phyloP scores from a whole-genome alignment of 2,113 vertebrate species.

The Condylura cristata region DNA sequence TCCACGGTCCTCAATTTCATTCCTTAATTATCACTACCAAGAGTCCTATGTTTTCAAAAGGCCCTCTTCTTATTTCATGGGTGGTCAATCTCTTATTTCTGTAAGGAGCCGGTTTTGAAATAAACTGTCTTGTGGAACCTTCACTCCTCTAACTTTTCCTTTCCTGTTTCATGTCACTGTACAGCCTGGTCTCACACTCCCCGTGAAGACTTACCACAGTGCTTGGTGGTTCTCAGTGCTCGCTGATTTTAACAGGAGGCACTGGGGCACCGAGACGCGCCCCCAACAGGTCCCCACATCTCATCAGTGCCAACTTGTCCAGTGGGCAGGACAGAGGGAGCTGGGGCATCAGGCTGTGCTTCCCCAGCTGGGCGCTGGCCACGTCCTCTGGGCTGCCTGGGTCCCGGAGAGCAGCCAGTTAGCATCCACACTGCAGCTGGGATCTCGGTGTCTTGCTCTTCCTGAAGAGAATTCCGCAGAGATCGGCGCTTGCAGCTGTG shows the following conservation, averaged over 20 bases:
- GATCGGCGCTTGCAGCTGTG: neutral
- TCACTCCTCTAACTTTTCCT: neutral
- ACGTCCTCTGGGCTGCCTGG: neutral
- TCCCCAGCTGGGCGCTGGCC: neutral
- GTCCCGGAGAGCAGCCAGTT: neutral
- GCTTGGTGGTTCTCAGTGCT: neutral
- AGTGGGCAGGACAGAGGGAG: neutral
- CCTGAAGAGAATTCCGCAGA: neutral
- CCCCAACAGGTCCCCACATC: rapidly evolving
- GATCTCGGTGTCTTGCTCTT: neutral
- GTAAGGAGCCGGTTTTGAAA: neutral
- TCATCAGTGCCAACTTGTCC: neutral
- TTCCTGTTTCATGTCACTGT: neutral
- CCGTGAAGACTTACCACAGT: neutral
- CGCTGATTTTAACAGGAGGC: neutral
- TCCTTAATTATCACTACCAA: neutral
- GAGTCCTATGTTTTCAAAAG: neutral
- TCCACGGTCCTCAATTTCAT: constrained; percentile 21
- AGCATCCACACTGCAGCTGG: neutral
- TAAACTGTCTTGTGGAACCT: neutral
- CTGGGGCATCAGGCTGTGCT: neutral
- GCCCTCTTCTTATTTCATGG: neutral
- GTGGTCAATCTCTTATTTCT: neutral
- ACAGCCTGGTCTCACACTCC: neutral
- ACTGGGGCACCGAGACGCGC: neutral